These are phyloP conservation scores for Bombus huntii DNA, from an alignment of 1,140 invertebrate genomes.

Conservation along the genomic window DNA sequence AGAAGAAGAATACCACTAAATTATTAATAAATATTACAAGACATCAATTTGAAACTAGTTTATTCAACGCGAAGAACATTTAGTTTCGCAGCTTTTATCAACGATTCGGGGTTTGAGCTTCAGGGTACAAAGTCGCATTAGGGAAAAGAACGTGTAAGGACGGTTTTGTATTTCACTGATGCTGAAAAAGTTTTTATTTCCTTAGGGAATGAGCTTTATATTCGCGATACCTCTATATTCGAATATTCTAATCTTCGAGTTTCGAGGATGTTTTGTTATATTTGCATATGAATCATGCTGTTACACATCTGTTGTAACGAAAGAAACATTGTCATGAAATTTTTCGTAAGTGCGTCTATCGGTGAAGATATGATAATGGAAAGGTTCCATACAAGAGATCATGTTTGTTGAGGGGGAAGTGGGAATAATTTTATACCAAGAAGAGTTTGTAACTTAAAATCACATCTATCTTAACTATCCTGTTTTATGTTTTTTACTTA, in stretches of 20 bases:
- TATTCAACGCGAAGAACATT: background rate
- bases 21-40: no score
- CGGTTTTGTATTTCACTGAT: background rate
- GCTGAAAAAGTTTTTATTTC: background rate
- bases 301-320: background rate
- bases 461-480: background rate
- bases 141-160: background rate
- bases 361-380: no score
- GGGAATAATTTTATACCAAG: no score
- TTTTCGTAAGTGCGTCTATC: no score
- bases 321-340: background rate
- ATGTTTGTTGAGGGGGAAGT: background rate
- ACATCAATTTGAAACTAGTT: no score
- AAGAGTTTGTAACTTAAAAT: background rate
- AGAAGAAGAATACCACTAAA: no score
- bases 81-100: background rate
- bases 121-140: background rate
- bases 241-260: background rate
- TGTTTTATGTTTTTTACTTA: background rate
- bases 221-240: background rate
- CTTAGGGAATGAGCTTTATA: background rate
- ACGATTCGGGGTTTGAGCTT: no score
- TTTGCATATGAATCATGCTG: background rate
- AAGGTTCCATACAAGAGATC: background rate
- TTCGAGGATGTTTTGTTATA: background rate